A percentile compares a stretch with the other conserved stretches of the same genome.
Conservation (phyloP, 2,113 vertebrate species). For the Misgurnus mizolepis region DNA sequence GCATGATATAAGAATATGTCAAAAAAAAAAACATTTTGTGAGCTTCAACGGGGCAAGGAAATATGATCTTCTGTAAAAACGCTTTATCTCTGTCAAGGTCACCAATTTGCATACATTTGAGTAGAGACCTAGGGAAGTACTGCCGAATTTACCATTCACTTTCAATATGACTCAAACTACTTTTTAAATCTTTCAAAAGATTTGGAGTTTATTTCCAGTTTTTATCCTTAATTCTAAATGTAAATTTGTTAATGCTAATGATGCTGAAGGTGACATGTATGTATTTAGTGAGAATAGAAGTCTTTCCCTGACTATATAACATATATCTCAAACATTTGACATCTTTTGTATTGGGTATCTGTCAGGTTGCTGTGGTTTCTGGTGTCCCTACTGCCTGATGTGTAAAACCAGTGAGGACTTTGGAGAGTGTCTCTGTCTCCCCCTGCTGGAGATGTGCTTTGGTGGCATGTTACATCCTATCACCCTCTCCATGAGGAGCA, state of each 20-base stretch:
- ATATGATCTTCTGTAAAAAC: no score
- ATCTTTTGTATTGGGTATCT: slow-evolving; percentile 2
- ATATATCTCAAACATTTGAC: not conserved
- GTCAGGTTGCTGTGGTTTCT: slow-evolving; percentile 64
- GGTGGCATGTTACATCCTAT: slow-evolving; percentile 13
- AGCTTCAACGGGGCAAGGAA: not conserved
- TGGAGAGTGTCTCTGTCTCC: slow-evolving; percentile 67
- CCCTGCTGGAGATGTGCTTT: slow-evolving; percentile 55
- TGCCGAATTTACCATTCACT: not conserved
- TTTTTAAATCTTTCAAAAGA: no score
- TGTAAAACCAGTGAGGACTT: slow-evolving; percentile 60
- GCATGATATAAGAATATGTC: no score
- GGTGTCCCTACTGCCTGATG: slow-evolving; percentile 61
- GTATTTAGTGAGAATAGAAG: not conserved
- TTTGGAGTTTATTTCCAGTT: no score
- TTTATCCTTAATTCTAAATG: no score
- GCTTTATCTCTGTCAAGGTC: no score
- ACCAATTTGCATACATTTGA: no score
- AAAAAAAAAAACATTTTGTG: not conserved
- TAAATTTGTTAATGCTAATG: no score
- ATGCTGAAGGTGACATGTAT: not conserved
- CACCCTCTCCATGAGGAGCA: slow-evolving; percentile 54
- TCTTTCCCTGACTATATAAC: not conserved
- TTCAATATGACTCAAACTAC: no score
- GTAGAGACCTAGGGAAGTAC: not conserved